phyloP scores from a whole-genome alignment of 2,113 vertebrate genomes.

The Miniopterus natalensis region DNA sequence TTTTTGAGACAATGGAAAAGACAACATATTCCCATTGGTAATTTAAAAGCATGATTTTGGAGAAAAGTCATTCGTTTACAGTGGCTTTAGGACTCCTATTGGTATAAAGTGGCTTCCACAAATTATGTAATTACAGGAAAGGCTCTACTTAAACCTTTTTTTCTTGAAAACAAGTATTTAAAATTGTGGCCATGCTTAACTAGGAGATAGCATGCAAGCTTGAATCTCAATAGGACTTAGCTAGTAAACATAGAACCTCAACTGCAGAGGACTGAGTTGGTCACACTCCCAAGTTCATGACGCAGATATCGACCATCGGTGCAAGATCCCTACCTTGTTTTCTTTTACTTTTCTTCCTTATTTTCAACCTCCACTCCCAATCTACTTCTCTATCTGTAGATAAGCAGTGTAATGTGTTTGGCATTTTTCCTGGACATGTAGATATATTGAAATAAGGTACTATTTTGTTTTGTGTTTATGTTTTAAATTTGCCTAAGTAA shows the following conservation, averaged over 20 bases:
- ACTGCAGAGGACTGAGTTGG: neutral
- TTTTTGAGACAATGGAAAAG: neutral
- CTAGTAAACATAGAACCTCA: neutral
- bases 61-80: conserved; percentile 19
- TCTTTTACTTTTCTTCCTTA: neutral
- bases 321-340: neutral
- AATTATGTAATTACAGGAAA: conserved; percentile 41
- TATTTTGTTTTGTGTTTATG: neutral
- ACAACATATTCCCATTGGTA: neutral
- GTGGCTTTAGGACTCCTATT: neutral
- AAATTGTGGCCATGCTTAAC: neutral
- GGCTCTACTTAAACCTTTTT: neutral
- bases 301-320: neutral
- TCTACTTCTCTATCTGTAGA: neutral
- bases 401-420: neutral
- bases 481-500: conserved; percentile 45
- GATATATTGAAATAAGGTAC: neutral
- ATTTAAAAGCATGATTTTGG: conserved; percentile 16
- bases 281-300: neutral
- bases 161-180: conserved; percentile 20
- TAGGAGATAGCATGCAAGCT: neutral
- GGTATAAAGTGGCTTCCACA: neutral
- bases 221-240: neutral
- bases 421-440: neutral
- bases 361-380: neutral